Evolutionary conservation across 2,888 invertebrate genomes (phyloP).

Genomic region (Pachliopta kotzebuea): DNA sequence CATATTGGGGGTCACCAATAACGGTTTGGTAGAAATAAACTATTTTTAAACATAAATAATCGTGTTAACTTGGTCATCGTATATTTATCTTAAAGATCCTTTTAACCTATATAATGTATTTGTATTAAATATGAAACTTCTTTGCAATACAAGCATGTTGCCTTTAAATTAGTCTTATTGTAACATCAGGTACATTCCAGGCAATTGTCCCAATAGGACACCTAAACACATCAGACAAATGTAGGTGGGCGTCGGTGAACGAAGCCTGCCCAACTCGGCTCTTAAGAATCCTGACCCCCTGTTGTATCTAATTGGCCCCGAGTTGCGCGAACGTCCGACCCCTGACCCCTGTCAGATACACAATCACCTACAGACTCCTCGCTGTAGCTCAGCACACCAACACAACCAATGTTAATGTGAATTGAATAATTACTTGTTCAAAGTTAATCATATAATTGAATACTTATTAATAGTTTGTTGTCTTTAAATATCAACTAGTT

Average conservation of each 20-base stretch:
- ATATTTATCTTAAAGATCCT: no score
- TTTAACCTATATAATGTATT: no score
- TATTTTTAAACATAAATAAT: no score
- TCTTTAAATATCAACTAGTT: not conserved
- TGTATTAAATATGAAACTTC: not conserved
- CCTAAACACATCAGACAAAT: not conserved
- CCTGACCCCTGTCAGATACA: constrained; percentile 62
- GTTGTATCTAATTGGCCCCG: constrained; percentile 64
- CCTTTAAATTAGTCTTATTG: not conserved
- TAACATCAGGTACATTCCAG: constrained; percentile 3
- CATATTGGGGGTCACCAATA: no score
- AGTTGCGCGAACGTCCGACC: constrained; percentile 71
- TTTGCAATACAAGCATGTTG: not conserved
- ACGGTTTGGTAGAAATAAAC: no score
- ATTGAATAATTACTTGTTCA: not conserved
- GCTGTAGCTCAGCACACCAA: not conserved
- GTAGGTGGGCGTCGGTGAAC: constrained; percentile 59
- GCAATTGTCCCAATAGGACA: not conserved
- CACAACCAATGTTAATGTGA: not conserved
- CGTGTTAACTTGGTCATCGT: no score
- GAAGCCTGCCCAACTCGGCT: constrained; percentile 58
- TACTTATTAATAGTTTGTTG: not conserved
- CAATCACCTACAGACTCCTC: constrained; percentile 54
- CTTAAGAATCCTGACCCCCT: constrained; percentile 56
- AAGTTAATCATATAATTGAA: not conserved